Evolutionary conservation across 2,113 vertebrate species (phyloP).

Genomic region (Poeciliopsis prolifica): DNA sequence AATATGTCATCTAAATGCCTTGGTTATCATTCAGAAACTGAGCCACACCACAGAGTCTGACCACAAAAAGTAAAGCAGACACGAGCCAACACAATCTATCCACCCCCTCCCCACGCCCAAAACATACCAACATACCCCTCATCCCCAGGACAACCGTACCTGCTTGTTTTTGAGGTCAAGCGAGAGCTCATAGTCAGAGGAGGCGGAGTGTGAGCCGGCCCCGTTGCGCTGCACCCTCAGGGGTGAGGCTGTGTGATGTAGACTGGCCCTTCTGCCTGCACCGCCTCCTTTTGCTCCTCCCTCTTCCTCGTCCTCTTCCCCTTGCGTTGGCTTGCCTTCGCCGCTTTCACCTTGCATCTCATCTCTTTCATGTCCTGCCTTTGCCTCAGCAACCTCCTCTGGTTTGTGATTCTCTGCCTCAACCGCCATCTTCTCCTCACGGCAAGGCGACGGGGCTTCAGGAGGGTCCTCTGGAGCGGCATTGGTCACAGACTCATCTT

Average conservation of each 20-base stretch:
- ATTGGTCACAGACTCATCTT: conserved; percentile 27
- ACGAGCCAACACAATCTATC: conserved; percentile 28
- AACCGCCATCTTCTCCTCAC: conserved; percentile 54
- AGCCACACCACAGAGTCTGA: conserved; percentile 46
- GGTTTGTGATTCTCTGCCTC: conserved; percentile 42
- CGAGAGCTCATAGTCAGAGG: conserved; percentile 97
- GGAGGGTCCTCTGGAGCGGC: conserved; percentile 24
- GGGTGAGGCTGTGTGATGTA: conserved; percentile 91
- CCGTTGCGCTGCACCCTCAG: conserved; percentile 91
- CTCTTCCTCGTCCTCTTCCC: conserved; percentile 78
- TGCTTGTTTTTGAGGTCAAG: conserved; percentile 99
- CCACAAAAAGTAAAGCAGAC: conserved; percentile 62
- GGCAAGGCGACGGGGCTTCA: conserved; percentile 32
- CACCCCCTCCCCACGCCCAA: conserved; percentile 11
- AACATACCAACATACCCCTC: conserved; percentile 41
- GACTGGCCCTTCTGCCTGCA: conserved; percentile 86
- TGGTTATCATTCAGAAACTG: conserved; percentile 44
- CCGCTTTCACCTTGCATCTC: conserved; percentile 31
- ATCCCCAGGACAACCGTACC: conserved; percentile 83
- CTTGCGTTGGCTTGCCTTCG: conserved; percentile 45
- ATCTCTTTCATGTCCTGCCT: conserved; percentile 45
- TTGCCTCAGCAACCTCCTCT: conserved; percentile 41
- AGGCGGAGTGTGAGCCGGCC: conserved; percentile 87
- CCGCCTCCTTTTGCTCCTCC: conserved; percentile 83
- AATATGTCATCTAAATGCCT: conserved; percentile 6